Evolutionary conservation across 2,797 vertebrate genomes (phyloP), one percentile per base, ranked within the genome.

Genomic region (Synanceia verrucosa): DNA sequence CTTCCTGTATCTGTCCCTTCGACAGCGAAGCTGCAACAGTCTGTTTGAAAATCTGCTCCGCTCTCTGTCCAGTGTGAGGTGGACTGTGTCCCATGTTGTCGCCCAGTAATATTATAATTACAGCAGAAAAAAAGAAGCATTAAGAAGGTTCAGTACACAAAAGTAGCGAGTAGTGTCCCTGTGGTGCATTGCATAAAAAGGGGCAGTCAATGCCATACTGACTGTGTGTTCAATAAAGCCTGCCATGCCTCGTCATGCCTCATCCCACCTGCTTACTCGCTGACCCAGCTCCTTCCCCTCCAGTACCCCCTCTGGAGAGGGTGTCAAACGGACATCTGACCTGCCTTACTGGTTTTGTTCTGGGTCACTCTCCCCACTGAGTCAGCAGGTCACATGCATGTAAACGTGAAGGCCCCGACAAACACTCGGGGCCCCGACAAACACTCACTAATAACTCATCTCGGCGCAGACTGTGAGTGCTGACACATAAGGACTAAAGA

Each of bases 281-380:
- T 79, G 76, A 70, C 64, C 70, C 69, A 23, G 63, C 58, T 50
- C 60, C 39, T 55, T 36, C 23, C 21, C 39, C 50, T 13, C 21
- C 56, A 3, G 7, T 16, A 39, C 65, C 59, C 50, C 79, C 85
- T 19, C 57, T 26, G 2, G 83, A 56, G 76, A 76, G 19, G 1
- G 66, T 82, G 84, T 88, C 87, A 89, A 61, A 48, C 64, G 23
- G 61, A 88, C 85, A 82, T 81, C 77, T 86, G 88, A 90, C 75
- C 81, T 72, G 65, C 58, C 70, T 85, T 69, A 72, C 59, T 34
- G 55, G 71, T 65, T 79, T 63, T 59, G 77, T 88, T 90, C 76
- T n/a, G n/a, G n/a, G n/a, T n/a, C n/a, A n/a, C n/a, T n/a, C n/a
- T n/a, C n/a, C n/a, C n/a, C n/a, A n/a, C n/a, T n/a, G n/a, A n/a